phyloP scores from a whole-genome alignment of 2,113 vertebrate species.

The Taxidea taxus region DNA sequence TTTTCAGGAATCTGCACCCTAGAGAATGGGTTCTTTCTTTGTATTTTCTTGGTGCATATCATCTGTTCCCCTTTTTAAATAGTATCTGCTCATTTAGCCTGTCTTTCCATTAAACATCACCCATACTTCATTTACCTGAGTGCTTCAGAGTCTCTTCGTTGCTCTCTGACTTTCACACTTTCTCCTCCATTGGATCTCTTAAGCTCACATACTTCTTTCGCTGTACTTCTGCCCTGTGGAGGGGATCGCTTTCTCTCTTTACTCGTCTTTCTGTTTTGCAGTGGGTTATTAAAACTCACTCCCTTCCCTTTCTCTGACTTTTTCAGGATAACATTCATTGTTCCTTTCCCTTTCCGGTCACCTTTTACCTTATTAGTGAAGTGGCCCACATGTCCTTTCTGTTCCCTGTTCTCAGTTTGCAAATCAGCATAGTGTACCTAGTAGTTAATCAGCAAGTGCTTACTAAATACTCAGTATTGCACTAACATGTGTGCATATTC shows the following conservation, averaged over 20 bases:
- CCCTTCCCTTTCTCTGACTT: neutral
- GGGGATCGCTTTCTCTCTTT: neutral
- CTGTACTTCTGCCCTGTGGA: neutral
- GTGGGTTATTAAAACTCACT: neutral
- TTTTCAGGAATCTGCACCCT: neutral
- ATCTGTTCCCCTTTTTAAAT: neutral
- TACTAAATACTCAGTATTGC: neutral
- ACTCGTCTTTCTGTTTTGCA: neutral
- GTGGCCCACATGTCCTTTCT: neutral
- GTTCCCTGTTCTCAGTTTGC: neutral
- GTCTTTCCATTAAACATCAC: neutral
- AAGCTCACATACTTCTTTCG: neutral
- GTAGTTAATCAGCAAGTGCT: neutral
- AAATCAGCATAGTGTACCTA: neutral
- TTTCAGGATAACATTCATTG: neutral
- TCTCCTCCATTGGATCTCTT: neutral
- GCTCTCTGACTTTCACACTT: neutral
- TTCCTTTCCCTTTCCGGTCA: neutral
- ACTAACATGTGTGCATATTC: neutral
- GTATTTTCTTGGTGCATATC: neutral
- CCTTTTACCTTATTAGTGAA: neutral
- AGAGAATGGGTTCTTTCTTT: neutral
- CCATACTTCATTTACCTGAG: neutral
- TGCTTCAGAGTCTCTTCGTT: neutral
- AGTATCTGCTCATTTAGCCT: neutral